phyloP scores from a whole-genome alignment of 2,888 invertebrate genomes.

The Coleophora deauratella region DNA sequence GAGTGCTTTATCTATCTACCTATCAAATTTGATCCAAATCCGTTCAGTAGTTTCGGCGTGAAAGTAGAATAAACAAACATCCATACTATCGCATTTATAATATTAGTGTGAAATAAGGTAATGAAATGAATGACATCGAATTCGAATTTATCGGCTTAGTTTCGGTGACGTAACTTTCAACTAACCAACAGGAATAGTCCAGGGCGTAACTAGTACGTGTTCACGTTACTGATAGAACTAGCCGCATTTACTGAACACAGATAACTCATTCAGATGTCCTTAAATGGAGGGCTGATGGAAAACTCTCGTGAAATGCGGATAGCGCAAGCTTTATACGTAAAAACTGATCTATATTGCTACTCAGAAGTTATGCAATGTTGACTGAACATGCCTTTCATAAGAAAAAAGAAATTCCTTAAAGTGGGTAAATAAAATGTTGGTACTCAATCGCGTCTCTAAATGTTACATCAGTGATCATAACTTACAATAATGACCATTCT shows the following conservation, averaged over 20 bases:
- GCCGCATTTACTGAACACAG: slow-evolving; percentile 20
- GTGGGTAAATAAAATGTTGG: no score
- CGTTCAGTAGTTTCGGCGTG: no score
- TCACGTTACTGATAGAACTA: slow-evolving; percentile 4
- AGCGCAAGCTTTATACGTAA: slow-evolving; percentile 25
- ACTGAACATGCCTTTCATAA: slow-evolving; percentile 7
- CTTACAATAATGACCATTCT: no score
- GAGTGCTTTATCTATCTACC: no score
- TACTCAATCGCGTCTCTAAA: no score
- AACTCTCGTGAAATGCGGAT: slow-evolving; percentile 42
- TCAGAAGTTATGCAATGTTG: slow-evolving; percentile 20
- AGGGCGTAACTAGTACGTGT: slow-evolving; percentile 9
- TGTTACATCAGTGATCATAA: no score
- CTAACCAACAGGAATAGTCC: slow-evolving; percentile 3
- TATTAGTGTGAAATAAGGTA: no score
- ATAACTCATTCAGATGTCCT: slow-evolving; percentile 49
- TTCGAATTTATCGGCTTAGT: background rate
- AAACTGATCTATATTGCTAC: slow-evolving; percentile 25
- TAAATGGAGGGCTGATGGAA: slow-evolving; percentile 38
- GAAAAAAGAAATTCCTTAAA: no score
- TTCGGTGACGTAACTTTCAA: background rate
- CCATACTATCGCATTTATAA: no score
- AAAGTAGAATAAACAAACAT: no score
- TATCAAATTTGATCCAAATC: no score
- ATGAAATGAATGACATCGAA: background rate